These are phyloP conservation scores for Deilephila elpenor DNA, from an alignment of 2,888 invertebrate genomes.

Conservation along the genomic window DNA sequence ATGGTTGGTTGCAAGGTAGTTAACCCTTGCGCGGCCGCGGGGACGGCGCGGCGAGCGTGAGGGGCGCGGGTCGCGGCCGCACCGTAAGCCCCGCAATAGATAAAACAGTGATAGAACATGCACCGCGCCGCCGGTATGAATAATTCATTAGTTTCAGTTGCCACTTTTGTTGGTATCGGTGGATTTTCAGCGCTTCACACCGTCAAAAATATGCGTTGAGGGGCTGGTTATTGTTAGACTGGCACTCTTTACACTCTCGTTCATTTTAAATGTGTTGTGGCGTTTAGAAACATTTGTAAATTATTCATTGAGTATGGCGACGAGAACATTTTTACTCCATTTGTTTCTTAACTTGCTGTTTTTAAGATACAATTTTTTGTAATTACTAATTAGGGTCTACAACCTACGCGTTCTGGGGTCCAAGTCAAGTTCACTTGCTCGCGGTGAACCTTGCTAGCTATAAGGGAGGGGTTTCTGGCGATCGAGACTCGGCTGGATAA, in stretches of 20 bases:
- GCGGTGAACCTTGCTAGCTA: no score
- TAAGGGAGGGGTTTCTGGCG: no score
- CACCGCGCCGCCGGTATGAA: conserved; percentile 83
- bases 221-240: conserved; percentile 77
- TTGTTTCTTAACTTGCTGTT: neutral
- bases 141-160: conserved; percentile 85
- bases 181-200: conserved; percentile 83
- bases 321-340: neutral
- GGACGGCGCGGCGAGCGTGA: conserved; percentile 48
- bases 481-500: no score
- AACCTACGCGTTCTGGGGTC: no score
- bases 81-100: conserved; percentile 81
- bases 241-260: conserved; percentile 66
- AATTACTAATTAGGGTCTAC: no score
- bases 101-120: conserved; percentile 86
- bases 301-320: conserved; percentile 44
- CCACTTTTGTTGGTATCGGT: conserved; percentile 84
- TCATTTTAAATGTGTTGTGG: conserved; percentile 62
- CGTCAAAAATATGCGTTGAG: conserved; percentile 81
- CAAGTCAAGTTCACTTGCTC: no score
- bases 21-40: conserved; percentile 74
- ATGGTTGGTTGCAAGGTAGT: conserved; percentile 80
- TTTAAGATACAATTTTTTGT: neutral
- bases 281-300: conserved; percentile 50
- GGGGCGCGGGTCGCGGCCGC: conserved; percentile 59